A percentile compares a stretch with the other conserved stretches of the same genome.
Evolutionary conservation across 2,888 invertebrate genomes (phyloP).

Genomic region (Mesorhabditis belari): DNA sequence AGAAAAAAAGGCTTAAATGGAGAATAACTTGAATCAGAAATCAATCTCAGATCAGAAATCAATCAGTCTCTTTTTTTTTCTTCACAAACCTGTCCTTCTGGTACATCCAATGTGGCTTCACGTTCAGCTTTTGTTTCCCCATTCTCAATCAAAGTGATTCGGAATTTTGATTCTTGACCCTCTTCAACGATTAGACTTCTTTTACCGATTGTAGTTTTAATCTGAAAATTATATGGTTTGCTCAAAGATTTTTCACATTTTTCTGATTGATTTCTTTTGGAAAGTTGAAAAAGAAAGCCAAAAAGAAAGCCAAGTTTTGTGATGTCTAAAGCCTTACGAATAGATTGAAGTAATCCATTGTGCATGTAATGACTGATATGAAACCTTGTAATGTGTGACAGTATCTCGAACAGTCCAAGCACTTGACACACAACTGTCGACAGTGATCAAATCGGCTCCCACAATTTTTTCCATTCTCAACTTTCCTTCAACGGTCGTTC

Average conservation of each 20-base stretch:
- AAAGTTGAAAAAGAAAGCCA: too few relatives aligned
- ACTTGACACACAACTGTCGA: constrained; percentile 38
- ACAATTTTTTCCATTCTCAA: constrained; percentile 50
- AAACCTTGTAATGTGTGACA: constrained; percentile 45
- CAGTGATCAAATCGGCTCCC: constrained; percentile 39
- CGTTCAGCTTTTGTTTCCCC: constrained; percentile 46
- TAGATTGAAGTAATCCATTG: background rate
- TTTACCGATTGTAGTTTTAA: constrained; percentile 46
- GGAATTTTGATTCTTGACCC: constrained; percentile 30
- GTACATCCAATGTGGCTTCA: constrained; percentile 44
- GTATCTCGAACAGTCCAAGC: constrained; percentile 49
- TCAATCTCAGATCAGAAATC: background rate
- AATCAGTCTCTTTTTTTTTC: background rate
- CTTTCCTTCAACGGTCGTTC: constrained; percentile 51
- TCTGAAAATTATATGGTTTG: constrained; percentile 15
- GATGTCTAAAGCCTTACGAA: too few relatives aligned
- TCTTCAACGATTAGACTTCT: constrained; percentile 39
- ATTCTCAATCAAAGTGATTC: constrained; percentile 43
- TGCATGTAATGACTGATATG: background rate
- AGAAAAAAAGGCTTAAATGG: too few relatives aligned
- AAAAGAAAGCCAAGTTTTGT: too few relatives aligned
- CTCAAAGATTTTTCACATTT: background rate
- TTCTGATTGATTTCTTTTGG: background rate
- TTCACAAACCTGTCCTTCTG: constrained; percentile 22
- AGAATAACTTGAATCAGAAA: background rate